Evolutionary conservation across 2,888 invertebrate genomes (phyloP), one percentile per base, ranked within the genome.

Genomic region (Andrena camellia): DNA sequence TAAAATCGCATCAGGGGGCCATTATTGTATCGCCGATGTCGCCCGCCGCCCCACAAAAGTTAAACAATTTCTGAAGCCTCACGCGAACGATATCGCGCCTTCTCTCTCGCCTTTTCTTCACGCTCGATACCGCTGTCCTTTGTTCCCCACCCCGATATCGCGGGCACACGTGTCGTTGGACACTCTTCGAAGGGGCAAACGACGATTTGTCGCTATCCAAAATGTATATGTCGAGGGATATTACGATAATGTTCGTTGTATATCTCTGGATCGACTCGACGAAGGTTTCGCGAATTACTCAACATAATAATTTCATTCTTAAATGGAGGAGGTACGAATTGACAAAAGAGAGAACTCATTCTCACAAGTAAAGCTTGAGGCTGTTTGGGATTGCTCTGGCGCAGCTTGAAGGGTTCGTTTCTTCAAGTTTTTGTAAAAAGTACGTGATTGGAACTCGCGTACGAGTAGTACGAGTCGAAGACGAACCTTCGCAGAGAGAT

Each of bases 1-100:
- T 90, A 90, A 91, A 90, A 91, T 90, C 91, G 85, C 90, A 90
- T 91, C 89, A 90, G 90, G 80, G 88, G 69, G 86, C 89, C 90
- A 89, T 90, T 91, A 91, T 91, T 90, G 91, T 90, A 91, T 90
- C 90, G 88, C 72, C 85, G 85, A 76, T 84, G 86, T 86, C 89
- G 84, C 79, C 81, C 69, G 79, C 72, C 81, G 76, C 62, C 84
- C 84, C 84, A 74, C 83, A 83, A 89, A 91, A 91, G 91, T 90
- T 90, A 88, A 91, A 91, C 90, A 91, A 91, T 91, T 91, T 91
- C 87, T 82, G 69, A 79, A 83, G 79, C 84, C 84, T 88, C 86
- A 78, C 81, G 72, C 77, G 81, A 68, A 75, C 74, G 76, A 78
- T 67, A 72, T 87, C 82, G 69, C 52, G 33, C 42, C 33, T 60